Evolutionary conservation across 2,113 vertebrate genomes (phyloP).

Genomic region (Leucoraja erinaceus): DNA sequence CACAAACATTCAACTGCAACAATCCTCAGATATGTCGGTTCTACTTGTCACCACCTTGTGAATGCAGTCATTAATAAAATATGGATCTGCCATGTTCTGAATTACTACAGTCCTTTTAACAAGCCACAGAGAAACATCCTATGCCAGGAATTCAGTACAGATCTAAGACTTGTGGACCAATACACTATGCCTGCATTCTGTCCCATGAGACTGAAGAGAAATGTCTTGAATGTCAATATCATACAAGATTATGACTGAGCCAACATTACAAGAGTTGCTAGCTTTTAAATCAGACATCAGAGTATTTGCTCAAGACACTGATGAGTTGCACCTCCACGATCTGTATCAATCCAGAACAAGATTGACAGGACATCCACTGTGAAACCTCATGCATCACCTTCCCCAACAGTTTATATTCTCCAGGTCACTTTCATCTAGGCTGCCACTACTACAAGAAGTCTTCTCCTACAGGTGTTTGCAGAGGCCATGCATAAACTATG

Average conservation of each 20-base stretch:
- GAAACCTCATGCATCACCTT: background rate
- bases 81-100: background rate
- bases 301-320: background rate
- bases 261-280: slow-evolving; percentile 8
- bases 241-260: background rate
- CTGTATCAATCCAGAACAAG: background rate
- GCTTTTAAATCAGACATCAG: background rate
- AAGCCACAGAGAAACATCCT: background rate
- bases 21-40: background rate
- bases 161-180: background rate
- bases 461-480: no score
- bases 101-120: background rate
- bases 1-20: background rate
- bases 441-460: background rate
- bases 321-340: background rate
- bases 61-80: background rate
- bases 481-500: no score
- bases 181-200: background rate
- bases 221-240: background rate
- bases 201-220: background rate
- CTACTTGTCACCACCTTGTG: background rate
- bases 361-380: slow-evolving; percentile 22
- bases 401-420: background rate
- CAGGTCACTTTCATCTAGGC: background rate
- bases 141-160: background rate